Evolutionary conservation across 2,113 vertebrate species (phyloP).

Genomic region (Hystrix brachyura): DNA sequence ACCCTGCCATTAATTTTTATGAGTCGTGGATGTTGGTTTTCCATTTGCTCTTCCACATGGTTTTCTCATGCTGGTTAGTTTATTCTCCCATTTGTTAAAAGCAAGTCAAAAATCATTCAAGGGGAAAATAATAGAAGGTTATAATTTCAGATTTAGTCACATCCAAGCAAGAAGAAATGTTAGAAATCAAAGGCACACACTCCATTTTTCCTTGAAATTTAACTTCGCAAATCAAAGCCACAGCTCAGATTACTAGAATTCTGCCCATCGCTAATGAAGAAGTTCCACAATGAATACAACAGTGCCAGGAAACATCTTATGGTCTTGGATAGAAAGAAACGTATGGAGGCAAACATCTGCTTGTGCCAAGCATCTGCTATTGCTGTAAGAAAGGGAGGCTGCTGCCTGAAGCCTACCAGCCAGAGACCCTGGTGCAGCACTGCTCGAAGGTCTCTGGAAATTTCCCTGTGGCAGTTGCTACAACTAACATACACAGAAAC

Average conservation of each 20-base stretch:
- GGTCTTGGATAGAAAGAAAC: constrained; percentile 54
- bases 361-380: constrained; percentile 69
- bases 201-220: constrained; percentile 47
- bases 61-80: constrained; percentile 68
- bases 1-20: constrained; percentile 83
- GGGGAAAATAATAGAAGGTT: constrained; percentile 58
- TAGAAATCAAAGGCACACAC: constrained; percentile 28
- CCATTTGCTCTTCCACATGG: constrained; percentile 78
- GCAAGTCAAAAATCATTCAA: constrained; percentile 69
- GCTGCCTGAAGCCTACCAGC: not conserved
- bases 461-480: not conserved
- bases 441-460: not conserved
- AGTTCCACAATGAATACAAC: not conserved
- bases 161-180: constrained; percentile 39
- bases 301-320: constrained; percentile 60
- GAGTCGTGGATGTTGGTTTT: constrained; percentile 79
- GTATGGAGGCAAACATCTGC: not conserved
- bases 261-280: constrained; percentile 35
- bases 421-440: not conserved
- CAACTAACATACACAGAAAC: not conserved
- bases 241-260: constrained; percentile 36
- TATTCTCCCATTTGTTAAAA: constrained; percentile 70
- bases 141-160: constrained; percentile 66
- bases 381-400: constrained; percentile 35
- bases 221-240: constrained; percentile 66